Evolutionary conservation across 2,888 invertebrate genomes (phyloP).

Genomic region (Sinodicranocentrus sp.): DNA sequence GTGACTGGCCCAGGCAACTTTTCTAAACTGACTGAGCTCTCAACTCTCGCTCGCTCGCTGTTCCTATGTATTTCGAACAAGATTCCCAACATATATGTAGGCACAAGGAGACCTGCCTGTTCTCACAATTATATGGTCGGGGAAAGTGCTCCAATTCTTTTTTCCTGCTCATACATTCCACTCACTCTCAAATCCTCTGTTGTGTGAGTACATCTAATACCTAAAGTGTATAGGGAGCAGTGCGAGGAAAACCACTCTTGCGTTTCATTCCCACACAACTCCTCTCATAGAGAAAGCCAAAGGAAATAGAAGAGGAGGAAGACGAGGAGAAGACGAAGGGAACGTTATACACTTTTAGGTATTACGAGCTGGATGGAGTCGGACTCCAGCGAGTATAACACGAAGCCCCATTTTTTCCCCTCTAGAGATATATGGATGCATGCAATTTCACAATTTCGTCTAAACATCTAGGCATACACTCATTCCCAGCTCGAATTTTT

Average conservation of each 20-base stretch:
- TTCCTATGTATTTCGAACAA: no score
- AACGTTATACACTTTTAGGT: slow-evolving; percentile 13
- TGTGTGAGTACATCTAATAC: no score
- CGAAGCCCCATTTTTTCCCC: slow-evolving; percentile 6
- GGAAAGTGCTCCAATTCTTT: no score
- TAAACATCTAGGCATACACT: background rate
- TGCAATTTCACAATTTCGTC: slow-evolving; percentile 45
- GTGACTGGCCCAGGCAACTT: slow-evolving; percentile 57
- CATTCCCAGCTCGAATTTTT: background rate
- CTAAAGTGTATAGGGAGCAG: no score
- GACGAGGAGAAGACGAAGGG: slow-evolving; percentile 13
- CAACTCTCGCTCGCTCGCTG: background rate
- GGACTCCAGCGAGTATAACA: slow-evolving; percentile 1
- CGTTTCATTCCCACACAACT: background rate
- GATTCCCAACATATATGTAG: no score
- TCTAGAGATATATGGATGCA: slow-evolving; percentile 20
- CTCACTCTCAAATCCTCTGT: no score
- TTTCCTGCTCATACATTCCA: no score
- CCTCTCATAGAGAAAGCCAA: slow-evolving; percentile 7
- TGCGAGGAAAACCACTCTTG: no score
- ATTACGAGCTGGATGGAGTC: background rate
- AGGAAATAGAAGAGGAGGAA: slow-evolving; percentile 22
- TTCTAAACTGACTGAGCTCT: slow-evolving; percentile 55
- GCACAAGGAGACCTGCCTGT: no score
- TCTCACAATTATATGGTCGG: no score